Percentiles rank a stretch among this genome's conserved stretches.
Evolutionary conservation across 64 coral and sea anemone genomes (phyloP).

Genomic region (Actinia tenebrosa): DNA sequence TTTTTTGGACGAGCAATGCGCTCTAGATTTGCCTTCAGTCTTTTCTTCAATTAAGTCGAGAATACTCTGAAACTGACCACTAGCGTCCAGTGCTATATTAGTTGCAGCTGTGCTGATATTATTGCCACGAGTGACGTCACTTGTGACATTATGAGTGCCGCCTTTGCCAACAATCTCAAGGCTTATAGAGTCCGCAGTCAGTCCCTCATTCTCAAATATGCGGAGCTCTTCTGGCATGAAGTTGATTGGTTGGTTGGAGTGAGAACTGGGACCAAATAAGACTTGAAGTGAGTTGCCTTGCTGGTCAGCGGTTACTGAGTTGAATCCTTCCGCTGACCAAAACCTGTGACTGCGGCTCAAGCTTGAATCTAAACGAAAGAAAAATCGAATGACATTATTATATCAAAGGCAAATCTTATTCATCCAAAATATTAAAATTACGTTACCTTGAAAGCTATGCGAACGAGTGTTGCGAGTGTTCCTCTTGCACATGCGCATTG

Average conservation of each 20-base stretch:
- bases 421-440: not conserved
- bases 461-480: not conserved
- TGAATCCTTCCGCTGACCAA: slow-evolving; percentile 58
- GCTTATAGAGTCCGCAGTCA: not conserved
- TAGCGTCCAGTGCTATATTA: slow-evolving; percentile 20
- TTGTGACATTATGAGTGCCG: not conserved
- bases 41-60: slow-evolving; percentile 81
- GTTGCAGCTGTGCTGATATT: not conserved
- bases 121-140: not conserved
- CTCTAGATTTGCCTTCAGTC: slow-evolving; percentile 36
- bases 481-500: slow-evolving; percentile 14
- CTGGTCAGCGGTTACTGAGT: slow-evolving; percentile 3
- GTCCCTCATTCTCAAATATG: slow-evolving; percentile 54
- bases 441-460: not conserved
- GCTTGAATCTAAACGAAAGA: slow-evolving; percentile 5
- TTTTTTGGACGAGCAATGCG: not conserved
- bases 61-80: slow-evolving; percentile 79
- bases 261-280: slow-evolving; percentile 56
- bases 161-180: not conserved
- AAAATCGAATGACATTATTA: not conserved
- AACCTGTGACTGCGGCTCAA: slow-evolving; percentile 35
- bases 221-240: slow-evolving; percentile 69
- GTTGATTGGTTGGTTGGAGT: slow-evolving; percentile 65
- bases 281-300: slow-evolving; percentile 47
- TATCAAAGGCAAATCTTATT: no score